Percentiles rank a stretch among this genome's conserved stretches.
Conservation (phyloP, 2,113 vertebrate genomes). For the Percopsis transmontana region DNA sequence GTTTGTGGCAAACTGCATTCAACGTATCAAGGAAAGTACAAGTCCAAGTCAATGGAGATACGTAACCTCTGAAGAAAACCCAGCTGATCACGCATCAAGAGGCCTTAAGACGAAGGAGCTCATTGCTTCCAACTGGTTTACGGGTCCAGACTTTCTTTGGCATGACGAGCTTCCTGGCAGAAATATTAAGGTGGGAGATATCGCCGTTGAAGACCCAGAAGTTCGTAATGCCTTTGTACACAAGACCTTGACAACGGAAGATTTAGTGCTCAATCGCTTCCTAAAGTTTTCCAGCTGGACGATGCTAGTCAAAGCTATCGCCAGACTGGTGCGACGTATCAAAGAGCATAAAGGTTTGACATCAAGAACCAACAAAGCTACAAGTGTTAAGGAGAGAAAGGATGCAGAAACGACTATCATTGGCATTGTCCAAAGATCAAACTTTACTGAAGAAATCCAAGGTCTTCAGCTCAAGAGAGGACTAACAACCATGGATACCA, state of each 20-base stretch:
- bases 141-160: slow-evolving; percentile 37
- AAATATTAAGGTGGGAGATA: slow-evolving; percentile 38
- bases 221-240: slow-evolving; percentile 14
- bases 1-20: slow-evolving; percentile 23
- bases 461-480: slow-evolving; percentile 14
- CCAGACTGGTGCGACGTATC: slow-evolving; percentile 9
- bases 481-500: slow-evolving; percentile 9
- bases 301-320: slow-evolving; percentile 31
- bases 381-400: slow-evolving; percentile 37
- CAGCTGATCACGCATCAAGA: slow-evolving; percentile 26
- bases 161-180: slow-evolving; percentile 14
- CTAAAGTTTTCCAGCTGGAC: slow-evolving; percentile 35
- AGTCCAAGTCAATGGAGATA: slow-evolving; percentile 16
- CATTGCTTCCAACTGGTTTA: slow-evolving; percentile 31
- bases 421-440: slow-evolving; percentile 21
- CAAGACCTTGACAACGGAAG: slow-evolving; percentile 18
- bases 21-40: slow-evolving; percentile 22
- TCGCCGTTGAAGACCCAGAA: slow-evolving; percentile 21
- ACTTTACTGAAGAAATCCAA: slow-evolving; percentile 24
- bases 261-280: slow-evolving; percentile 21
- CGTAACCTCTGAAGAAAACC: slow-evolving; percentile 24
- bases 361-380: slow-evolving; percentile 19
- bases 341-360: slow-evolving; percentile 25
- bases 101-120: slow-evolving; percentile 29
- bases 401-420: slow-evolving; percentile 31